A percentile compares a stretch with the other conserved stretches of the same genome.
phyloP scores from a whole-genome alignment of 2,113 vertebrate genomes.

The Percopsis transmontana region DNA sequence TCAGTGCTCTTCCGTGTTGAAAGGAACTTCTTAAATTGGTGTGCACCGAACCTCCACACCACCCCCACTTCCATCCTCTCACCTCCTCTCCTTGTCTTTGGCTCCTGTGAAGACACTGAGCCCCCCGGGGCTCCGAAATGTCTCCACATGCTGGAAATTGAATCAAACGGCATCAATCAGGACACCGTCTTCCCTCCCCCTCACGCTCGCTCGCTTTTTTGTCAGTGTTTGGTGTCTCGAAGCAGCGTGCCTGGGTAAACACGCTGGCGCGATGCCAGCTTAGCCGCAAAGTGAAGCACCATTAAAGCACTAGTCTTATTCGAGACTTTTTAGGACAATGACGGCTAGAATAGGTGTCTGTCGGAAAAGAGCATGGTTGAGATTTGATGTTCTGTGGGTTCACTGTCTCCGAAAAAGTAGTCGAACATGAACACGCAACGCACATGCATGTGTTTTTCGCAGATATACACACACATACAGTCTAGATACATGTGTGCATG shows the following conservation, averaged over 20 bases:
- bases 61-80: not conserved
- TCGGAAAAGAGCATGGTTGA: no score
- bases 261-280: constrained; percentile 40
- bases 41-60: not conserved
- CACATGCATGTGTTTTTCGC: not conserved
- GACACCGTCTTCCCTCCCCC: constrained; percentile 28
- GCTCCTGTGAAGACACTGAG: constrained; percentile 66
- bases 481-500: not conserved
- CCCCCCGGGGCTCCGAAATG: constrained; percentile 71
- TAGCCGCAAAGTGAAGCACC: constrained; percentile 41
- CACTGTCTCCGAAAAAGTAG: no score
- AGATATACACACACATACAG: not conserved
- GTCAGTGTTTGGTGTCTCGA: constrained; percentile 37
- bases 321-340: no score
- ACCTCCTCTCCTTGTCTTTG: constrained; percentile 5
- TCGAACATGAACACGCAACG: not conserved
- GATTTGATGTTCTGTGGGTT: no score
- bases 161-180: constrained; percentile 80
- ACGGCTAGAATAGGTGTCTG: no score
- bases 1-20: constrained; percentile 69
- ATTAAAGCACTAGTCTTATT: not conserved
- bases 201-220: constrained; percentile 36
- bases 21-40: constrained; percentile 69
- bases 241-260: constrained; percentile 45
- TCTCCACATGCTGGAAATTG: constrained; percentile 77